Evolutionary conservation across 53 echinoderm and acorn worm genomes (phyloP).

Genomic region (Stichopus horrens): DNA sequence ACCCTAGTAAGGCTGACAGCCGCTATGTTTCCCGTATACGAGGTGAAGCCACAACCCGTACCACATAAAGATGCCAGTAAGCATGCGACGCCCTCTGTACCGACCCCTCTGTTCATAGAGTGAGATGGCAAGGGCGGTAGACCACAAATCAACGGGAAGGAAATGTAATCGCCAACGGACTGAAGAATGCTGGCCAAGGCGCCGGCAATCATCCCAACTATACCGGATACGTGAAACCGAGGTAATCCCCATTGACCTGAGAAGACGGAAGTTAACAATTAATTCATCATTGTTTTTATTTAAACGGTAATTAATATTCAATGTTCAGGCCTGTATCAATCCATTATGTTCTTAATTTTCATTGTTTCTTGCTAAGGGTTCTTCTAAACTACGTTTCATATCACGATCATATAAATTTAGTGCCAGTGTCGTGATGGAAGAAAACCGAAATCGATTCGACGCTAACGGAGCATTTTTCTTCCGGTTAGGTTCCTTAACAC

Average conservation of each 20-base stretch:
- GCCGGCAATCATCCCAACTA: conserved; percentile 2
- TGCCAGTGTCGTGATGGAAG: too few species aligned
- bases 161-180: conserved; percentile 6
- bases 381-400: too few species aligned
- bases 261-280: neutral
- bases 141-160: neutral
- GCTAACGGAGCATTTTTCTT: too few species aligned
- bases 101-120: conserved; percentile 8
- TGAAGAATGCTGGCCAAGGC: conserved; percentile 1
- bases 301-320: too few species aligned
- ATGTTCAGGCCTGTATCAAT: too few species aligned
- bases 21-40: neutral
- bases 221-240: neutral
- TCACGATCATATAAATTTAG: too few species aligned
- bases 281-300: too few species aligned
- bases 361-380: too few species aligned
- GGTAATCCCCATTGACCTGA: conserved; percentile 5
- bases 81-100: neutral
- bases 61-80: neutral
- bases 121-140: neutral
- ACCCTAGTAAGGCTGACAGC: conserved; percentile 8
- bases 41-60: neutral
- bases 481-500: too few species aligned
- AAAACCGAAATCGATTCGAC: too few species aligned
- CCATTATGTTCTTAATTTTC: too few species aligned